phyloP scores from a whole-genome alignment of 2,113 vertebrate species.

The Pelodiscus sinensis region DNA sequence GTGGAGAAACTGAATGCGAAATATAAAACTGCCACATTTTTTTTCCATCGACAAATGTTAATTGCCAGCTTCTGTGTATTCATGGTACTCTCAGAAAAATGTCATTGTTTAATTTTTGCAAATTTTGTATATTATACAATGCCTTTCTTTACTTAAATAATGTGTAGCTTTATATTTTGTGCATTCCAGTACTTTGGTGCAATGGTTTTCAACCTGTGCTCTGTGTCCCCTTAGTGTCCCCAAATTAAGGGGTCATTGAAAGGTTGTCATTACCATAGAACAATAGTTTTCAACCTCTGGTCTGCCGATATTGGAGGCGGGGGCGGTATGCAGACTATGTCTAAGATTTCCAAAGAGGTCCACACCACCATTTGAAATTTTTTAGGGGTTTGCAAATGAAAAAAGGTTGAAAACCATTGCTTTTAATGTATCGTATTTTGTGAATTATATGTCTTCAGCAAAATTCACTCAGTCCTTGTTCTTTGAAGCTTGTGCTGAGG shows the following conservation, averaged over 20 bases:
- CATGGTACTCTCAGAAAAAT: conserved; percentile 72
- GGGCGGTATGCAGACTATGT: background rate
- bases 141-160: conserved; percentile 74
- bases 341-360: background rate
- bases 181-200: conserved; percentile 80
- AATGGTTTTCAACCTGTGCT: background rate
- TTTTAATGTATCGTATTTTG: conserved; percentile 79
- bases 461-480: conserved; percentile 78
- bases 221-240: background rate
- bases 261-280: background rate
- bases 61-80: conserved; percentile 78
- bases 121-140: conserved; percentile 79
- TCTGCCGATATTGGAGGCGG: background rate
- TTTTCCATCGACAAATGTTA: conserved; percentile 73
- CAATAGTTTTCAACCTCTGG: background rate
- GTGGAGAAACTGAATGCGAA: conserved; percentile 60
- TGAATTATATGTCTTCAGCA: conserved; percentile 78
- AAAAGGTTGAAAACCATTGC: background rate
- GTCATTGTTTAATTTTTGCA: conserved; percentile 75
- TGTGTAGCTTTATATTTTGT: conserved; percentile 81
- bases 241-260: background rate
- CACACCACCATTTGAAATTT: background rate
- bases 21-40: conserved; percentile 73
- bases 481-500: conserved; percentile 81
- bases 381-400: background rate